Base-by-base conservation (phyloP, 2,888 invertebrate genomes). In the Emmelina monodactyla region DNA sequence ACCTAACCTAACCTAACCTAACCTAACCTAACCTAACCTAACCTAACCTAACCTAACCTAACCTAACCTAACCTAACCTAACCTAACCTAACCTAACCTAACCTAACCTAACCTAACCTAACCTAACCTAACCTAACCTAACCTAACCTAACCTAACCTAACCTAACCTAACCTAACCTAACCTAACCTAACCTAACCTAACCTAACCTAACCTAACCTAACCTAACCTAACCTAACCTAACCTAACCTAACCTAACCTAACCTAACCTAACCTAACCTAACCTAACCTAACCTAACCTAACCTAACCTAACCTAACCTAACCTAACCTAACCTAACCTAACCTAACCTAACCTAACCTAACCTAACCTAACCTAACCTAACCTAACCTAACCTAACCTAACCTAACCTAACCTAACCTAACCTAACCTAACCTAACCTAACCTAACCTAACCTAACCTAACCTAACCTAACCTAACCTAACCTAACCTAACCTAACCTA, bases 371-470 rank as follows among this genome's bases (percentile, higher is more conserved):
- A 37, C 44, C 37, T 37, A 41, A 38, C 41, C 41, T 34, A 25
- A 41, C 44, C 40, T 39, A 42, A 41, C 44, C 38, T 40, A 41
- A 41, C 44, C 37, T 41, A 42, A 40, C 43, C 39, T 40, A 43
- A 37, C 42, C 36, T 30, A 37, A 35, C 40, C 36, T 35, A 41
- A 38, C 39, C 41, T 37, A 40, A 37, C 43, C 41, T 40, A 39
- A 40, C 43, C 42, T 41, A 40, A 40, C 41, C 40, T 39, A 41
- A 40, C 44, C 42, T 41, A 43, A 42, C 41, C 44, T 44, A 44
- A 43, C 45, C 43, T 43, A 45, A 44, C 44, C 47, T 46, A 43
- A 42, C 46, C 45, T 42, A 40, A 43, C 42, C 45, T 40, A 39
- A 43, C 42, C 42, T 43, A 44, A 45, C 43, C 42, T 42, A 44